Evolutionary conservation across 2,797 vertebrate species (phyloP).

Genomic region (Bradypodion pumilum): DNA sequence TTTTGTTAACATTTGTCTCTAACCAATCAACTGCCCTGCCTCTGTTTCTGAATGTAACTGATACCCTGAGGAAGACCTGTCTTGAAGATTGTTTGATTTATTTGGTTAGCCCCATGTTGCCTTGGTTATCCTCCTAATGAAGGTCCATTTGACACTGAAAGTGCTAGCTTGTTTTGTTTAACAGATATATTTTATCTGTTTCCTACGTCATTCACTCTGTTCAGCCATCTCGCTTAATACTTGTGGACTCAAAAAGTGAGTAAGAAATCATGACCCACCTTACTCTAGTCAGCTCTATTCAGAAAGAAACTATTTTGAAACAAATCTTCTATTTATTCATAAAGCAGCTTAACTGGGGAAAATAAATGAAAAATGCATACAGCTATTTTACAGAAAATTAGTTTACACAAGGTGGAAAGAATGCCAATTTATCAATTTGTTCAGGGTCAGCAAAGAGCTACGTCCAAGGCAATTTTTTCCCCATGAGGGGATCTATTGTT

Average conservation of each 20-base stretch:
- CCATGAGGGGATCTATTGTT: background rate
- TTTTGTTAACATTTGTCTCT: no score
- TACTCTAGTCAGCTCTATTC: background rate
- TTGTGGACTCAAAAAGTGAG: background rate
- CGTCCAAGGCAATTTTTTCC: background rate
- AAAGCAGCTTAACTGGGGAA: background rate
- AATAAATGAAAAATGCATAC: background rate
- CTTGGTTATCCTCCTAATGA: background rate
- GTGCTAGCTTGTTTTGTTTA: conserved; percentile 1
- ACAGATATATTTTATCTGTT: conserved; percentile 3
- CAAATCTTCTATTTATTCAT: background rate
- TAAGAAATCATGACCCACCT: background rate
- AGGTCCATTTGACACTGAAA: conserved; percentile 6
- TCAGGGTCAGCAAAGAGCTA: background rate
- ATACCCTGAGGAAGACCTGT: background rate
- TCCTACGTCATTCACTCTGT: background rate
- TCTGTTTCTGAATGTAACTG: background rate
- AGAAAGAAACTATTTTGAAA: background rate
- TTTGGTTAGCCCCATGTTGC: background rate
- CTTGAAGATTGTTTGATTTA: background rate
- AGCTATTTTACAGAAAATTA: background rate
- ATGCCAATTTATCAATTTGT: background rate
- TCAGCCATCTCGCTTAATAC: background rate
- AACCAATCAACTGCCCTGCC: no score
- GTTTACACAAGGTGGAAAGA: background rate